A percentile compares a stretch with the other conserved stretches of the same genome.
Evolutionary conservation across 2,888 invertebrate species (phyloP).

Genomic region (Elysia crispata): DNA sequence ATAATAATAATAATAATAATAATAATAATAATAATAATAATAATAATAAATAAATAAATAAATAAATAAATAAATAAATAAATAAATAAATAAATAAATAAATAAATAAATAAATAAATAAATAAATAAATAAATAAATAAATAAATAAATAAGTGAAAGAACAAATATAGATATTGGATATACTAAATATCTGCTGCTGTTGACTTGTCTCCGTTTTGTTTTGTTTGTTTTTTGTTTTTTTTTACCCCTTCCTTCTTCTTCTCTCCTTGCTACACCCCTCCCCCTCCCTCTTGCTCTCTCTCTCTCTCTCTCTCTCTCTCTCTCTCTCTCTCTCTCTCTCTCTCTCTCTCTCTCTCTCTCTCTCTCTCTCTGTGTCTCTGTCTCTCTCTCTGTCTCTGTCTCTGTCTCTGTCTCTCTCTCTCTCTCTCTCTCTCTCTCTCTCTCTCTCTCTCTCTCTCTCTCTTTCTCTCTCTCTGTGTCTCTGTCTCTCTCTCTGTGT

Average conservation of each 20-base stretch:
- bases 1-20: too few relatives aligned
- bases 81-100: too few relatives aligned
- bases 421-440: neutral
- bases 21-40: too few relatives aligned
- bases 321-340: neutral
- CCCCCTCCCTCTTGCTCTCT: neutral
- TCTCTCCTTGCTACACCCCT: too few relatives aligned
- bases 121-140: too few relatives aligned
- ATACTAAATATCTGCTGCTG: too few relatives aligned
- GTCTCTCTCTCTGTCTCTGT: slow-evolving; percentile 3
- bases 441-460: neutral
- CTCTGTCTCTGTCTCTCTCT: slow-evolving; percentile 1
- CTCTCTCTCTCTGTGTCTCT: neutral
- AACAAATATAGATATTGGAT: too few relatives aligned
- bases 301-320: neutral
- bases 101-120: too few relatives aligned
- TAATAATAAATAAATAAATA: too few relatives aligned
- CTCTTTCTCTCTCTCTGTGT: neutral
- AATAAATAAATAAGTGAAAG: too few relatives aligned
- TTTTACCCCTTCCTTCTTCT: neutral
- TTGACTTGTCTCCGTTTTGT: too few relatives aligned
- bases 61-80: too few relatives aligned
- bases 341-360: neutral
- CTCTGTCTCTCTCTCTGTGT: neutral
- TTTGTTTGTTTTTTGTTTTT: neutral